Evolutionary conservation across 2,113 vertebrate genomes (phyloP).

Genomic region (Daubentonia madagascariensis): DNA sequence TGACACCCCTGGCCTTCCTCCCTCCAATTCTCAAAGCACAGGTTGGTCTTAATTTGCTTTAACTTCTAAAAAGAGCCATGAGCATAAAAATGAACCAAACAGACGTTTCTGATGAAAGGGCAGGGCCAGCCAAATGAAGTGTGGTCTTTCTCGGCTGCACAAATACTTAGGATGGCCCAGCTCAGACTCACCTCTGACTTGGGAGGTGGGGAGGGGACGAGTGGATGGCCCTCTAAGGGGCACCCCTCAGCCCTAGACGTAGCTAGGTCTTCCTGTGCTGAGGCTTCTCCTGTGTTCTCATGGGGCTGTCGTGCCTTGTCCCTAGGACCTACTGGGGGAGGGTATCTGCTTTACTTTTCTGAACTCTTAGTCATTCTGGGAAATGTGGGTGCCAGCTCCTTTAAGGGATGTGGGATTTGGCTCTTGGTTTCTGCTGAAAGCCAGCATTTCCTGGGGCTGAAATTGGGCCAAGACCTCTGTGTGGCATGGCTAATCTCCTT

Average conservation of each 20-base stretch:
- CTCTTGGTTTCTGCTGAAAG: constrained; percentile 37
- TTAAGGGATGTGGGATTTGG: constrained; percentile 25
- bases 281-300: neutral
- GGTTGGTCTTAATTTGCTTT: neutral
- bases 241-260: neutral
- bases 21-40: neutral
- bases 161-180: neutral
- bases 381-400: neutral
- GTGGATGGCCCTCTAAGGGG: accelerated
- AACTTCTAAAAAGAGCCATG: neutral
- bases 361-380: neutral
- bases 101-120: neutral
- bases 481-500: neutral
- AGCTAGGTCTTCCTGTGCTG: neutral
- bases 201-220: too few species aligned
- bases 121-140: neutral
- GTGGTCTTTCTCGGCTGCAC: neutral
- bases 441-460: constrained; percentile 23
- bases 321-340: neutral
- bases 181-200: neutral
- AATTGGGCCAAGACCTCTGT: neutral
- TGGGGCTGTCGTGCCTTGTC: accelerated
- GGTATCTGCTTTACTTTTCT: neutral
- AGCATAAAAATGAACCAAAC: neutral
- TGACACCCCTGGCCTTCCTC: neutral